Conservation (phyloP, 2,888 invertebrate species). For the Horisme vitalbata region DNA sequence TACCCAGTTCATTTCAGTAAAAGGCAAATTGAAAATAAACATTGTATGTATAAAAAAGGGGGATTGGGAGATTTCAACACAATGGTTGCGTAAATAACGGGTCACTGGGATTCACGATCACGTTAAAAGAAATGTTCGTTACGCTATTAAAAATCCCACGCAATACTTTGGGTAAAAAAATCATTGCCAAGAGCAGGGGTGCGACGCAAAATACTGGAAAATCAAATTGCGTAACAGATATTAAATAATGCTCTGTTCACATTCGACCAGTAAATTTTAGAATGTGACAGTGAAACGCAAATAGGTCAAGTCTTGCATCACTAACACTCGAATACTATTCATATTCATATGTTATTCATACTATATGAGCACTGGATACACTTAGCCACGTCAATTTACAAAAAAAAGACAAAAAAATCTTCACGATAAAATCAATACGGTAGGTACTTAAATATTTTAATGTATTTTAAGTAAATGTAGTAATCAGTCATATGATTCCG, state of each 20-base stretch:
- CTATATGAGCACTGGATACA: too few relatives aligned
- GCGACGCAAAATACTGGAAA: constrained; percentile 16
- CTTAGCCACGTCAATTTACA: too few relatives aligned
- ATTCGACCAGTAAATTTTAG: constrained; percentile 6
- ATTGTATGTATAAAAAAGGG: too few relatives aligned
- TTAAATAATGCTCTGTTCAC: not conserved
- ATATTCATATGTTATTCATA: too few relatives aligned
- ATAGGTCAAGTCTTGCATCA: constrained; percentile 6
- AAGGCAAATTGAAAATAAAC: too few relatives aligned
- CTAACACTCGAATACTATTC: too few relatives aligned
- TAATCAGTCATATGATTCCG: too few relatives aligned
- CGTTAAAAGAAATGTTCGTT: not conserved
- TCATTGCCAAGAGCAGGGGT: constrained; percentile 20
- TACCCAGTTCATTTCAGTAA: too few relatives aligned
- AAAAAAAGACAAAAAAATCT: not conserved
- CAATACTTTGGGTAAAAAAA: constrained; percentile 4
- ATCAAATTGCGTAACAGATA: constrained; percentile 21
- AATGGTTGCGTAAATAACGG: not conserved
- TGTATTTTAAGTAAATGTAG: too few relatives aligned
- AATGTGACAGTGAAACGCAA: constrained; percentile 7
- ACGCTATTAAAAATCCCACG: not conserved
- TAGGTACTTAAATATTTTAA: too few relatives aligned
- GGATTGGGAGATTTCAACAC: too few relatives aligned
- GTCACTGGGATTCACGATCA: not conserved
- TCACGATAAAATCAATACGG: too few relatives aligned